Evolutionary conservation across 2,113 vertebrate genomes (phyloP).

Genomic region (Shinisaurus crocodilurus): DNA sequence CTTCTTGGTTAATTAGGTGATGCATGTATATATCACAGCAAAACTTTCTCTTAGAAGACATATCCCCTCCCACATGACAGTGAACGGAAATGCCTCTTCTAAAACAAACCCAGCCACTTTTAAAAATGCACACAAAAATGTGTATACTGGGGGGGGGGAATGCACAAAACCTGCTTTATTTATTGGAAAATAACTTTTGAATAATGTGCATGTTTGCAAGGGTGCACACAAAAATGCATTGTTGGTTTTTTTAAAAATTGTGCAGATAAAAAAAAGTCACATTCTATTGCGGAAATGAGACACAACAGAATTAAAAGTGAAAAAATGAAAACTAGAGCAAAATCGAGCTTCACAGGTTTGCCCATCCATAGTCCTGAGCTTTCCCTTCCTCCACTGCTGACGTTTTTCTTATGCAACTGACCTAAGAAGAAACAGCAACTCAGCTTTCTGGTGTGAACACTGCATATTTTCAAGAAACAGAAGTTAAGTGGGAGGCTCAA

Average conservation of each 20-base stretch:
- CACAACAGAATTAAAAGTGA: too few species aligned
- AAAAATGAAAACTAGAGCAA: too few species aligned
- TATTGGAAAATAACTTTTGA: too few species aligned
- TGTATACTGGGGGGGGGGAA: too few species aligned
- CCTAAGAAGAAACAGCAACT: conserved; percentile 55
- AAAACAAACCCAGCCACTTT: background rate
- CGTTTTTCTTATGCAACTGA: conserved; percentile 41
- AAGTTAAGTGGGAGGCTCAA: conserved; percentile 73
- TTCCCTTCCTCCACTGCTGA: conserved; percentile 9
- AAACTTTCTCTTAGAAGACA: background rate
- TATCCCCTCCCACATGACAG: background rate
- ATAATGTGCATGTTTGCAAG: too few species aligned
- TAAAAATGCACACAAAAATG: background rate
- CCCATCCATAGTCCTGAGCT: background rate
- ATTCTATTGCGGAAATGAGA: too few species aligned
- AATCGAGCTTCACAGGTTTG: too few species aligned
- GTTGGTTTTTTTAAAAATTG: too few species aligned
- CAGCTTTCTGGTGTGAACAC: conserved; percentile 56
- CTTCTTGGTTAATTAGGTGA: background rate
- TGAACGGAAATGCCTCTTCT: background rate
- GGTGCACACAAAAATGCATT: too few species aligned
- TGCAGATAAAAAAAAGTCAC: too few species aligned
- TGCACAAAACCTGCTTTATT: too few species aligned
- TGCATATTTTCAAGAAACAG: conserved; percentile 73
- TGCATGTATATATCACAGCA: background rate